Base-by-base conservation (phyloP, 2,113 vertebrate genomes). In the Oophaga pumilio region DNA sequence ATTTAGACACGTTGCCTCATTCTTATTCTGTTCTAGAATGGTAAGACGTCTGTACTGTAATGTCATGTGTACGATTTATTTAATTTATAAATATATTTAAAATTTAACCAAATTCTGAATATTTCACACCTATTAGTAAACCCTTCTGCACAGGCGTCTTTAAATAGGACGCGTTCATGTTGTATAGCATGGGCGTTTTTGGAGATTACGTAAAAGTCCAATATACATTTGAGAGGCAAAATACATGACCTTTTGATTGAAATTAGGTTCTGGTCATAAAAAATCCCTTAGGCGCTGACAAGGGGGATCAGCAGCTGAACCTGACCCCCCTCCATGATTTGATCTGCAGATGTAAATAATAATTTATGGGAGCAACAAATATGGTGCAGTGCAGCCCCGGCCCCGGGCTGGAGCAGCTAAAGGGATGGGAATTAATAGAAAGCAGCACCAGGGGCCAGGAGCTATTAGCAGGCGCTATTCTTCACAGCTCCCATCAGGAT, bases 401-500 rank as follows among this genome's bases (percentile, higher is more conserved):
- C 93, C 94, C 94, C 92, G 94, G 95, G 95, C 95, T 95, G 94
- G 93, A 95, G 94, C 93, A 96, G 94, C 93, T 93, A 93, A 94
- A 94, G 92, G 94, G 93, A 93, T 94, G 94, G 93, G 94, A 94
- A 95, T 96, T 96, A 94, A 96, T 96, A 96, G 95, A 93, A 91
- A 95, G 91, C 94, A 94, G 95, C 94, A 94, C 95, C 94, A 92
- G 92, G 93, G 95, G 95, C 94, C 96, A 94, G 93, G 90, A 94
- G 93, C 95, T 95, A 96, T 97, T 96, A 96, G 95, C 93, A 91
- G 92, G 91, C 94, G 95, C 94, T 94, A 95, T 95, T 96, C 96
- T 95, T 96, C 95, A 95, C 94, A 90, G 94, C 95, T 95, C 95
- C 95, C 95, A 95, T 97, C 96, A 96, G 95, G 96, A 97, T 97